Conservation (phyloP, 2,113 vertebrate genomes). For the Hyaena hyaena region DNA sequence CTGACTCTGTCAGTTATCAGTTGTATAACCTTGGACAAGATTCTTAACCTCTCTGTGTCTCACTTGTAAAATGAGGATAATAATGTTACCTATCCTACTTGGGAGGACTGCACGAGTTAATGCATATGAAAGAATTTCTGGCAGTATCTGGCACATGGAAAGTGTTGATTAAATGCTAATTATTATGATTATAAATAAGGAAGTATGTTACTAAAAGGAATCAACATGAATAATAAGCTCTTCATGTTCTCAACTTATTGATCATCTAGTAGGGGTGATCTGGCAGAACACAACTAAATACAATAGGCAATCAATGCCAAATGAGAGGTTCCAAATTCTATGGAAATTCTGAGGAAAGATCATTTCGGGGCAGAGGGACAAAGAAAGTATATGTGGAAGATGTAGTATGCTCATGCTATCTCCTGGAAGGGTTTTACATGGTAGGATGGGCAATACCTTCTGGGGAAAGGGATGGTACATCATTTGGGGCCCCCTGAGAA, state of each 20-base stretch:
- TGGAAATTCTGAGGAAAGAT: not conserved
- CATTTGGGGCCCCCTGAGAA: not conserved
- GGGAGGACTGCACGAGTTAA: not conserved
- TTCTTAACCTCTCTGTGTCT: not conserved
- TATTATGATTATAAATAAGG: not conserved
- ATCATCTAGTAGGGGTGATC: not conserved
- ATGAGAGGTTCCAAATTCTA: not conserved
- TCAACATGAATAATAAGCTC: not conserved
- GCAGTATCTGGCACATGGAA: not conserved
- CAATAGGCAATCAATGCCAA: not conserved
- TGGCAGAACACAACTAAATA: conserved; percentile 1
- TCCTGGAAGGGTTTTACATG: not conserved
- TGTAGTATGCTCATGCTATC: accelerated
- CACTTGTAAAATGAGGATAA: conserved; percentile 21
- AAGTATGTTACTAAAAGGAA: not conserved
- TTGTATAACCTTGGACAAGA: not conserved
- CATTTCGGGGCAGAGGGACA: not conserved
- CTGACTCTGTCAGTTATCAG: not conserved
- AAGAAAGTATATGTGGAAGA: not conserved
- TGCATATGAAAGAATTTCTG: not conserved
- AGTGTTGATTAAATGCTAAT: conserved; percentile 29
- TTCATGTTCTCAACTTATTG: not conserved
- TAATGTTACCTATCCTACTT: not conserved
- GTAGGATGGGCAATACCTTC: not conserved
- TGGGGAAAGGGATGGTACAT: not conserved